Evolutionary conservation across 1,140 invertebrate genomes (phyloP).

Genomic region (Aphelinus atriplicis): DNA sequence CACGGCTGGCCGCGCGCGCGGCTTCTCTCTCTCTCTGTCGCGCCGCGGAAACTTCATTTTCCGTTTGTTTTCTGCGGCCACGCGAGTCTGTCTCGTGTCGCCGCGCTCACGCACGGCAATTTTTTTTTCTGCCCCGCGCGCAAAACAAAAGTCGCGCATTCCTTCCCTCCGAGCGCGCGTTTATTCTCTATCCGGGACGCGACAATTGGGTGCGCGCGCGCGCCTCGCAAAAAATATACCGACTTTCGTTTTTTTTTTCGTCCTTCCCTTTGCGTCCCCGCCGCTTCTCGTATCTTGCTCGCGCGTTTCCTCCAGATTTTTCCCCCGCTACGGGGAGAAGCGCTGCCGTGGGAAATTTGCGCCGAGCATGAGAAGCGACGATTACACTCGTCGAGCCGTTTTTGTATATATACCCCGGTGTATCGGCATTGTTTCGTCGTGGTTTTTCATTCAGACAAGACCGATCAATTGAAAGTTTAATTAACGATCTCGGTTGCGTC

Average conservation of each 20-base stretch:
- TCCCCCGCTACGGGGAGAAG: too few relatives aligned
- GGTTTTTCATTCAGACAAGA: too few relatives aligned
- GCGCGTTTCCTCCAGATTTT: too few relatives aligned
- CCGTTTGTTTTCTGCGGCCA: not conserved
- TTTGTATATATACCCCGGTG: too few relatives aligned
- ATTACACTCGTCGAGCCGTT: not conserved
- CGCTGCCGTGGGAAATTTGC: not conserved
- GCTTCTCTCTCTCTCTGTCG: too few relatives aligned
- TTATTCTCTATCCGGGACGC: not conserved
- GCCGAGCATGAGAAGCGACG: not conserved
- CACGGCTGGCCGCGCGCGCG: not conserved
- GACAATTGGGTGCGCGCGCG: not conserved
- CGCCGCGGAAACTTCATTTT: constrained; percentile 14
- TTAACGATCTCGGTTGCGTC: too few relatives aligned
- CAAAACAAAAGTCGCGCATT: constrained; percentile 13
- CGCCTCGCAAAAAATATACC: not conserved
- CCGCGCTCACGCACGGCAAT: too few relatives aligned
- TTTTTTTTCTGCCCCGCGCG: constrained; percentile 3
- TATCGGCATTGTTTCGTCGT: too few relatives aligned
- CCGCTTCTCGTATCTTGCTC: too few relatives aligned
- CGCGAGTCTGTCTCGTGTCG: not conserved
- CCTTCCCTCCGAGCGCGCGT: not conserved
- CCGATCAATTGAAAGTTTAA: too few relatives aligned
- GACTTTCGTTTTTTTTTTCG: constrained; percentile 1
- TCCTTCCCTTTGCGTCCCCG: not conserved